phyloP scores from a whole-genome alignment of 2,797 vertebrate genomes.

The Hybognathus amarus region DNA sequence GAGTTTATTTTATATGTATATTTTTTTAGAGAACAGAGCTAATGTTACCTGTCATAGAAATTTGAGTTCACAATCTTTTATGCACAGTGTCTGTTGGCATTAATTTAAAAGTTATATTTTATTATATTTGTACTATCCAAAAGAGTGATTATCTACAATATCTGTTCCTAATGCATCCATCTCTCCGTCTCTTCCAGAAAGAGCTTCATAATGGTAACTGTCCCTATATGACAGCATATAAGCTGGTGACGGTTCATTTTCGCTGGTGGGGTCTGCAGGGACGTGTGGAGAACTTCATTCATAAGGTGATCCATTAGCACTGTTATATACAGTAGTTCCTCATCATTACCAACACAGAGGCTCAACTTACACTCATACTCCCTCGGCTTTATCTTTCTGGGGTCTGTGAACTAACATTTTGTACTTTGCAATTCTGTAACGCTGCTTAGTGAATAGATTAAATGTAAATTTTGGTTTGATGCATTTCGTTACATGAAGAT shows the following conservation, averaged over 20 bases:
- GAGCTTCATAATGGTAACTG: conserved; percentile 72
- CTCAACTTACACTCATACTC: background rate
- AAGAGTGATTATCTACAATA: background rate
- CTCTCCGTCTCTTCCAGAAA: conserved; percentile 57
- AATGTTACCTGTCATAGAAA: background rate
- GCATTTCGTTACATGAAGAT: background rate
- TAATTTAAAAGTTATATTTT: background rate
- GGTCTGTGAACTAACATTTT: background rate
- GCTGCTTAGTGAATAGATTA: background rate
- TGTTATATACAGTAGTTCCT: background rate
- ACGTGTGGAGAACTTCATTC: conserved; percentile 73
- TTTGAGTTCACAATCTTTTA: background rate
- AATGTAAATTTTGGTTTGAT: background rate
- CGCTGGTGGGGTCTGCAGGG: conserved; percentile 77
- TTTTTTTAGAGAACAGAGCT: background rate
- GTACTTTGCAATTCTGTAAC: background rate
- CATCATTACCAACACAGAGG: background rate
- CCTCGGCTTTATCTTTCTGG: background rate
- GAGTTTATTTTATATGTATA: too few relatives aligned
- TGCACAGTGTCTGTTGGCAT: background rate
- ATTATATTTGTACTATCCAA: background rate
- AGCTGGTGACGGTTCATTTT: conserved; percentile 74
- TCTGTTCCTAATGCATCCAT: background rate
- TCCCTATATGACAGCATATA: conserved; percentile 77
- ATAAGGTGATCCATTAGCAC: conserved; percentile 64